phyloP scores from a whole-genome alignment of 2,888 invertebrate genomes.

The Leucophenga maculata region DNA sequence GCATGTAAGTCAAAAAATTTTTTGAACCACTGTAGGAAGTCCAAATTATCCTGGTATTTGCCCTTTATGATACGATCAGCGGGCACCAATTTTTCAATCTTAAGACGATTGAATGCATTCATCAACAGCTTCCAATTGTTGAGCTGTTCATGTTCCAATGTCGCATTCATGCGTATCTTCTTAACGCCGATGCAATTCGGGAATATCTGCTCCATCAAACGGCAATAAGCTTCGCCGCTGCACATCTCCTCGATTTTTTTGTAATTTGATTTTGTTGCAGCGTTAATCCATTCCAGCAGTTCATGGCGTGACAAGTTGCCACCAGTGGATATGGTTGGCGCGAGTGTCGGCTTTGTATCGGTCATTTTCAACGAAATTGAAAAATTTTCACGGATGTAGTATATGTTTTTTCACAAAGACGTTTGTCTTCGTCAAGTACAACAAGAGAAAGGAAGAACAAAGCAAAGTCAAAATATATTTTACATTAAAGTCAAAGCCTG shows the following conservation, averaged over 20 bases:
- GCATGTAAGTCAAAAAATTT: constrained; percentile 99
- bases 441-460: too few species aligned
- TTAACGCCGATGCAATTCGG: constrained; percentile 88
- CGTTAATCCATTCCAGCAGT: constrained; percentile 98
- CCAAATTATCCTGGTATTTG: constrained; percentile 99
- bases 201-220: constrained; percentile 99
- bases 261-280: constrained; percentile 90
- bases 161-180: constrained; percentile 95
- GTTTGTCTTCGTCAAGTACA: too few species aligned
- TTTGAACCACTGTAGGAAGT: constrained; percentile 99
- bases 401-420: too few species aligned
- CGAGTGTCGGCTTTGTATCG: constrained; percentile 71
- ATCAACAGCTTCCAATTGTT: constrained; percentile 98
- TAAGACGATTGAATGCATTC: constrained; percentile 94
- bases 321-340: too few species aligned
- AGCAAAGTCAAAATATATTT: too few species aligned
- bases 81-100: constrained; percentile 85
- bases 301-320: constrained; percentile 98
- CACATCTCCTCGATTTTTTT: constrained; percentile 98
- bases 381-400: too few species aligned
- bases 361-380: too few species aligned
- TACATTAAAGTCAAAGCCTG: too few species aligned
- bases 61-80: constrained; percentile 86
- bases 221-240: constrained; percentile 97
- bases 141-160: constrained; percentile 98